Percentiles rank a stretch among this genome's conserved stretches.
phyloP scores from a whole-genome alignment of 2,797 vertebrate genomes.

The Cuniculus paca region DNA sequence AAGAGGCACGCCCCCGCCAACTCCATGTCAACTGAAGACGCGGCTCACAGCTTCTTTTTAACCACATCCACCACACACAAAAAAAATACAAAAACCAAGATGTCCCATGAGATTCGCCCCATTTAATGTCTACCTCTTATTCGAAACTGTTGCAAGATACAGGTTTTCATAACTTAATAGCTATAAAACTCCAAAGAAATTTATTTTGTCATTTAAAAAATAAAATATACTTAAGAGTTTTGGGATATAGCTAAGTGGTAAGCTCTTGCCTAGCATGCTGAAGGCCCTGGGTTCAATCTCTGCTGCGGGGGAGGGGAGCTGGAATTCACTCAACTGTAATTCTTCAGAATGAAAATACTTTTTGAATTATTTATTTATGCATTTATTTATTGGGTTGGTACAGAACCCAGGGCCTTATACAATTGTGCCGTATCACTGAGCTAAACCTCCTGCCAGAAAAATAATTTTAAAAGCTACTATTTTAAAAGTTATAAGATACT shows the following conservation, averaged over 20 bases:
- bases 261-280: not conserved
- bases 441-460: constrained; percentile 29
- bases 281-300: not conserved
- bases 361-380: not conserved
- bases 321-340: not conserved
- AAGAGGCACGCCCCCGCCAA: constrained; percentile 63
- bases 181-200: not conserved
- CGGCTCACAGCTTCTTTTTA: constrained; percentile 37
- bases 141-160: not conserved
- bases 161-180: not conserved
- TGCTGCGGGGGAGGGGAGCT: not conserved
- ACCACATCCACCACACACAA: constrained; percentile 65
- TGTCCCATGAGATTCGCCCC: constrained; percentile 13
- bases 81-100: constrained; percentile 43
- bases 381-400: not conserved
- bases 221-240: not conserved
- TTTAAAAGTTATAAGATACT: constrained; percentile 23
- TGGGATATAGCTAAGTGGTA: not conserved
- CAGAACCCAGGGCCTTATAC: not conserved
- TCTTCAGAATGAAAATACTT: not conserved
- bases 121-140: not conserved
- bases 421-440: not conserved
- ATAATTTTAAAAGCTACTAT: constrained; percentile 56
- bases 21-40: constrained; percentile 64
- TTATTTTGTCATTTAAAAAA: constrained; percentile 8